Evolutionary conservation across 2,888 invertebrate species (phyloP).

Genomic region (Pheosia gnoma): DNA sequence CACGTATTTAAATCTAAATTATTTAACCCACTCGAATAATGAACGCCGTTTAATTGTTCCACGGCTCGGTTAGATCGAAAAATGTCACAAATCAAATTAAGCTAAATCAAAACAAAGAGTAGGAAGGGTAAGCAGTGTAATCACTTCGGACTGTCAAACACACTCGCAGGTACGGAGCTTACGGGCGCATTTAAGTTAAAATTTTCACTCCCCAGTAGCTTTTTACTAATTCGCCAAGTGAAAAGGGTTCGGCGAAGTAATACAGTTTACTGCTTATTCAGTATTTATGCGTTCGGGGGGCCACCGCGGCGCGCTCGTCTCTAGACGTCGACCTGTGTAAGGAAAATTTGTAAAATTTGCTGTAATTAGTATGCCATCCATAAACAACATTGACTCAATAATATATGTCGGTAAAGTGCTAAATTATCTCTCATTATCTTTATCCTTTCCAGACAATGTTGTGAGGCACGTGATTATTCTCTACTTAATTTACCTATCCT

Average conservation of each 20-base stretch:
- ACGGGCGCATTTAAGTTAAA: slow-evolving; percentile 82
- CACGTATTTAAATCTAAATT: slow-evolving; percentile 1
- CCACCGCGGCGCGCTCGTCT: slow-evolving; percentile 60
- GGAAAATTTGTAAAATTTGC: slow-evolving; percentile 74
- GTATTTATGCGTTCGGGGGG: slow-evolving; percentile 81
- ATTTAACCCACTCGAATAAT: slow-evolving; percentile 25
- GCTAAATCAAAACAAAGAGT: slow-evolving; percentile 79
- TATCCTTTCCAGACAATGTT: neutral
- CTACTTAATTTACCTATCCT: neutral
- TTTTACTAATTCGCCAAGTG: slow-evolving; percentile 85
- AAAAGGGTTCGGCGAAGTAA: slow-evolving; percentile 84
- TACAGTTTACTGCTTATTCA: slow-evolving; percentile 85
- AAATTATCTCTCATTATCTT: neutral
- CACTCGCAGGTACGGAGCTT: slow-evolving; percentile 76
- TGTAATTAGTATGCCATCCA: slow-evolving; percentile 55
- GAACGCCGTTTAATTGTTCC: slow-evolving; percentile 45
- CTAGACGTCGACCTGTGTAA: slow-evolving; percentile 68
- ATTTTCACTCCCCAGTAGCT: slow-evolving; percentile 83
- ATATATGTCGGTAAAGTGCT: neutral
- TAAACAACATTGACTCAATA: neutral
- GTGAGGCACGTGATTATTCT: neutral
- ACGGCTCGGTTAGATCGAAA: slow-evolving; percentile 44
- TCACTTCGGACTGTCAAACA: slow-evolving; percentile 82
- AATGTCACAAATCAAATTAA: slow-evolving; percentile 80
- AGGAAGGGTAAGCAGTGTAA: slow-evolving; percentile 77